phyloP scores from a whole-genome alignment of 2,113 vertebrate species.

The Rynchops niger region DNA sequence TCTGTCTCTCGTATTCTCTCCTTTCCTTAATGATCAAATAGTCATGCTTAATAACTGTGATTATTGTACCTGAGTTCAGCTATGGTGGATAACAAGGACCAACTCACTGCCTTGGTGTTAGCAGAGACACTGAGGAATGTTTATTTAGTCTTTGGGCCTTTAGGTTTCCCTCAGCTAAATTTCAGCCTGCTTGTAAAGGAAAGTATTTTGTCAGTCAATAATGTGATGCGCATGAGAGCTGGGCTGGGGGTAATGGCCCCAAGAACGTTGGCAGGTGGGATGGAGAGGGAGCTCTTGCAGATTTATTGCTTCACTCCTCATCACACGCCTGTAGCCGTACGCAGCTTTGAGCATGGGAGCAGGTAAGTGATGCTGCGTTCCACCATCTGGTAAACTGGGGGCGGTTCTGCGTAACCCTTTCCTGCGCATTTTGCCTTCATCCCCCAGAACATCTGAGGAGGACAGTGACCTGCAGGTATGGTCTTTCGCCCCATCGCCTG shows the following conservation, averaged over 20 bases:
- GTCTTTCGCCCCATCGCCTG: background rate
- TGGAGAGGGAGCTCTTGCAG: background rate
- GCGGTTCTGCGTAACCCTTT: background rate
- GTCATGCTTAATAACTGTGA: background rate
- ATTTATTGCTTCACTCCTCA: background rate
- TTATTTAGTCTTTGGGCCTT: background rate
- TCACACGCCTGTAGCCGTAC: fast-evolving
- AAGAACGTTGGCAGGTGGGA: fast-evolving
- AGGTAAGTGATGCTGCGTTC: background rate
- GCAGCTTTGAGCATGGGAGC: background rate
- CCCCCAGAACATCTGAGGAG: background rate
- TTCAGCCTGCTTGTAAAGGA: background rate
- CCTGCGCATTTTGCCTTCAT: background rate
- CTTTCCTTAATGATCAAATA: background rate
- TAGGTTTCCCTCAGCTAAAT: background rate
- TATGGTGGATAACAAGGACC: background rate
- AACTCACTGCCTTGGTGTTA: background rate
- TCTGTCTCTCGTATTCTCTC: background rate
- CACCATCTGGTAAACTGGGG: background rate
- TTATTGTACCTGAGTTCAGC: background rate
- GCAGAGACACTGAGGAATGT: background rate
- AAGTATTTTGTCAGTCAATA: background rate
- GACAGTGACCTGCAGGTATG: background rate
- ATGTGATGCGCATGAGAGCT: background rate
- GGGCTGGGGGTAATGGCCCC: background rate